Evolutionary conservation across 1,140 invertebrate species (phyloP).

Genomic region (Papilio machaon): DNA sequence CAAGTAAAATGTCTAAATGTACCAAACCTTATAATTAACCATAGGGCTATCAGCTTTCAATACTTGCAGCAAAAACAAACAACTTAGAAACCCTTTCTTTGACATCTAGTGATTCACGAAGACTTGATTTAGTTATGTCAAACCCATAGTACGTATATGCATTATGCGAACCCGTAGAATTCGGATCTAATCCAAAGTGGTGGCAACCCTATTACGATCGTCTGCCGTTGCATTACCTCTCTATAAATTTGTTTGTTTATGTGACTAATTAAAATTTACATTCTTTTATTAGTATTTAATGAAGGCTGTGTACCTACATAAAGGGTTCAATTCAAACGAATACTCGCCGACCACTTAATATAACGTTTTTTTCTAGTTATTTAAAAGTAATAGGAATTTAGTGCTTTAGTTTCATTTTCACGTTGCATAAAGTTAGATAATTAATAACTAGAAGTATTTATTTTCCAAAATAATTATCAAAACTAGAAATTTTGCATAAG

Average conservation of each 20-base stretch:
- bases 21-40: not conserved
- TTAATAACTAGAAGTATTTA: too few relatives aligned
- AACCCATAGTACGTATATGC: not conserved
- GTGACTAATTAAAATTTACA: slow-evolving; percentile 45
- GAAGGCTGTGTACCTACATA: not conserved
- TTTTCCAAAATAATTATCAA: too few relatives aligned
- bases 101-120: not conserved
- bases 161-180: not conserved
- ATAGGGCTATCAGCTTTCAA: not conserved
- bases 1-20: not conserved
- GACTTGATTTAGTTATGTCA: not conserved
- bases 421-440: too few relatives aligned
- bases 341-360: not conserved
- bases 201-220: not conserved
- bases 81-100: not conserved
- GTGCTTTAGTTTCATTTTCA: too few relatives aligned
- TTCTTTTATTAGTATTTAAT: slow-evolving; percentile 42
- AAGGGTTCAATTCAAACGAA: slow-evolving; percentile 1
- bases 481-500: too few relatives aligned
- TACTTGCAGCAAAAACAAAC: not conserved
- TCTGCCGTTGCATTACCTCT: slow-evolving; percentile 28
- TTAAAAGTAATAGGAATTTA: too few relatives aligned
- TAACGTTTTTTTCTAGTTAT: not conserved
- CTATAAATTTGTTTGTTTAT: slow-evolving; percentile 47
- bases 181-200: not conserved